Base-by-base conservation (phyloP, 2,888 invertebrate genomes). In the Hoplodrina ambigua region DNA sequence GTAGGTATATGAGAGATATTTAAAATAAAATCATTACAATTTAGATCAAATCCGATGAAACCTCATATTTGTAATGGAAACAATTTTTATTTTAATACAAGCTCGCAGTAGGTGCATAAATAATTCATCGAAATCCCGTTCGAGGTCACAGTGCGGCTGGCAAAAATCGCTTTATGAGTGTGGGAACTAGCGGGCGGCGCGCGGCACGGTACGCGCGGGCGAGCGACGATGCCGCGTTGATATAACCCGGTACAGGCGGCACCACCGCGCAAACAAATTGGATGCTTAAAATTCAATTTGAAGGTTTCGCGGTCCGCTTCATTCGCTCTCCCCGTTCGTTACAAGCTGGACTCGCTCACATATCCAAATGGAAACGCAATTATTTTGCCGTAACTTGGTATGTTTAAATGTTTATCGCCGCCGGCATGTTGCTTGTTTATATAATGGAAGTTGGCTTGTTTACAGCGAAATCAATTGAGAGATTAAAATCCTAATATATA, bases 201-300 rank as follows among this genome's bases (percentile, higher is more conserved):
- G 81, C 80, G 71, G 75, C 78, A 61, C 77, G 63, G 61, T 61
- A 61, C 13, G 41, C 75, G 74, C 61, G 74, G 69, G 72, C 72
- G 80, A 56, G 80, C 70, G 81, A 72, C 83, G 87, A 85, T 85
- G 80, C 84, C 85, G 80, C 87, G 88, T 88, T 89, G 87, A 89
- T 90, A 91, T 89, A 89, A 88, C 88, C 88, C 82, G 75, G 75
- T 79, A 81, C 85, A 81, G 87, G 85, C 91, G 88, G 91, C 89
- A 88, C 90, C 89, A 89, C 90, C 87, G 91, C 89, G 90, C 93
- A 94, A 95, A 95, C 95, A 95, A 95, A 95, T 95, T 95, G 95
- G 94, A 95, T 94, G 94, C 95, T 95, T 95, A 95, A 95, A 95
- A 95, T 95, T 95, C 95, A 95, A 95, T 95, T 95, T 94, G 91